These are phyloP conservation scores for Drosophila jambulina DNA, from an alignment of 1,140 invertebrate species.

Conservation along the genomic window DNA sequence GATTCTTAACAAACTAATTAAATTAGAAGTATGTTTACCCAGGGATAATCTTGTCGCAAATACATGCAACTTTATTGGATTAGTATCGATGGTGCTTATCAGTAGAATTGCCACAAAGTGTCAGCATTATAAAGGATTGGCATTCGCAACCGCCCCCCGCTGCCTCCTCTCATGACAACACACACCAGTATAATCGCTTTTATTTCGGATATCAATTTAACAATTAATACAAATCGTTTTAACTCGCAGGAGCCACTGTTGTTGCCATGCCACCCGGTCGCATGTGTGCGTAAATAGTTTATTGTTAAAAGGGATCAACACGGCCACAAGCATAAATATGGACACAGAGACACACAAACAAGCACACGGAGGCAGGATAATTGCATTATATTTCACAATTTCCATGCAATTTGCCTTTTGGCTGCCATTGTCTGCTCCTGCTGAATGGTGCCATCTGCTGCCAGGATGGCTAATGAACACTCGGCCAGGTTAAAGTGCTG, in stretches of 20 bases:
- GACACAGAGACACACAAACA: slow-evolving; percentile 1
- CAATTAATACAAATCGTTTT: slow-evolving; percentile 44
- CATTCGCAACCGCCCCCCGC: neutral
- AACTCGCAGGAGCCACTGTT: slow-evolving; percentile 14
- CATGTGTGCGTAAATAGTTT: slow-evolving; percentile 39
- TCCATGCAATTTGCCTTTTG: slow-evolving; percentile 59
- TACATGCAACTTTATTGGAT: neutral
- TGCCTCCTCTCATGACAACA: neutral
- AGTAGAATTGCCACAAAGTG: slow-evolving; percentile 3
- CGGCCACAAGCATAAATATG: slow-evolving; percentile 21
- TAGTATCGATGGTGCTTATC: neutral
- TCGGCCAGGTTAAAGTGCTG: slow-evolving; percentile 46
- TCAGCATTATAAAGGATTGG: neutral
- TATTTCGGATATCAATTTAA: slow-evolving; percentile 48
- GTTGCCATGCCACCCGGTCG: slow-evolving; percentile 9
- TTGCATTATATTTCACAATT: slow-evolving; percentile 65
- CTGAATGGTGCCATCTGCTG: slow-evolving; percentile 35
- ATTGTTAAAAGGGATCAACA: slow-evolving; percentile 49
- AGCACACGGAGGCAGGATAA: slow-evolving; percentile 29
- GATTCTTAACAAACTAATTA: neutral
- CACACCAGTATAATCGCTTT: slow-evolving; percentile 11
- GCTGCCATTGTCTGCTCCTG: slow-evolving; percentile 30
- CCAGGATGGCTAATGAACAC: slow-evolving; percentile 45
- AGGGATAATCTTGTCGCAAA: neutral
- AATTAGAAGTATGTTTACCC: neutral